Base-by-base conservation (phyloP, 2,797 vertebrate genomes). In the Cyprinella venusta region DNA sequence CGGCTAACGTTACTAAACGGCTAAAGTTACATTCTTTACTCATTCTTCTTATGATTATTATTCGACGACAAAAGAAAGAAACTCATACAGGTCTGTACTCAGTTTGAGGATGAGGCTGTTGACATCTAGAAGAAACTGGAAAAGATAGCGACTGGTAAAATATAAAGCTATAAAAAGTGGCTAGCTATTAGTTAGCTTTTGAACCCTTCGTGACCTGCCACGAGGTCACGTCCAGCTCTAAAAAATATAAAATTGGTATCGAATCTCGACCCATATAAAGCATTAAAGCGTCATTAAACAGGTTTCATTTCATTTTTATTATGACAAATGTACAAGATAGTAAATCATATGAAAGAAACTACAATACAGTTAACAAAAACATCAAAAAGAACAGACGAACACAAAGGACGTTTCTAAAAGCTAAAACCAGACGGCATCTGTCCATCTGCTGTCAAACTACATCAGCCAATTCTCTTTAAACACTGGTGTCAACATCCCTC, bases 321-420 rank as follows among this genome's bases (percentile, higher is more conserved):
- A 97, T 97, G 95, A 97, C 96, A 98, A 95, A 97, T 96, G 96
- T 96, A 97, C 96, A 97, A 97, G 95, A 96, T 93, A 89, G 88
- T 96, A 96, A 83, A 96, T 96, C 92, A 96, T 95, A 94, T 94
- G 93, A 95, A 96, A 96, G 95, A 96, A 97, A 96, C 93, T 95
- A 96, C 96, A 96, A 91, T 93, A 96, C 94, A 92, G 92, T 95
- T 95, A 96, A 96, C 94, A 94, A 96, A 94, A 93, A 86, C 77
- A 83, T 81, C 56, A 52, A 90, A 71, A 89, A 86, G 91, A 96
- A 94, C 92, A 94, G 94, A 96, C 93, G 92, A 94, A 96, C 94
- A 97, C 93, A 89, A 86, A 92, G 54, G 83, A 91, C 92, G 89
- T 92, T 91, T 94, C 94, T 93, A 95, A 88, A 79, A 93, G 94